Evolutionary conservation across 2,888 invertebrate genomes (phyloP).

Genomic region (Drosophila algonquin): DNA sequence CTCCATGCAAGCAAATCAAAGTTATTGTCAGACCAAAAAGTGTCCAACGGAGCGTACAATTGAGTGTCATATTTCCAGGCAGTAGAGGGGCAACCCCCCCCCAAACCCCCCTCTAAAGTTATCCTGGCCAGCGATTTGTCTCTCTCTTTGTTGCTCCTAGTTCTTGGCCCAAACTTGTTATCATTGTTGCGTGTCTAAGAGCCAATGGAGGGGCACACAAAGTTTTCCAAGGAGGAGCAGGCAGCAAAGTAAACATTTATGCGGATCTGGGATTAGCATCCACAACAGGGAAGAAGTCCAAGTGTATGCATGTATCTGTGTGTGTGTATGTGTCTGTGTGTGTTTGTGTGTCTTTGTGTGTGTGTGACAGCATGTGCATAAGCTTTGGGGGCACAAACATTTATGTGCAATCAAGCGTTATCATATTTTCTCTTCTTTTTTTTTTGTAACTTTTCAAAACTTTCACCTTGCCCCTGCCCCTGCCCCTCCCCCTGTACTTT

Average conservation of each 20-base stretch:
- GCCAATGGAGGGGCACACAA: slow-evolving; percentile 68
- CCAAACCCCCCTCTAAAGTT: slow-evolving; percentile 42
- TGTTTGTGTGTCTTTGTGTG: slow-evolving; percentile 33
- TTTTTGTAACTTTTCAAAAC: slow-evolving; percentile 46
- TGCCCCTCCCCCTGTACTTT: background rate
- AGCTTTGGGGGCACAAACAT: slow-evolving; percentile 3
- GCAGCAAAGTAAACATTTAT: slow-evolving; percentile 61
- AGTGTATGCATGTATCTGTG: background rate
- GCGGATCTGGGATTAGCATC: slow-evolving; percentile 66
- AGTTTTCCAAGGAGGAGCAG: slow-evolving; percentile 60
- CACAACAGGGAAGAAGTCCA: background rate
- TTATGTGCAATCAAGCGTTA: slow-evolving; percentile 71
- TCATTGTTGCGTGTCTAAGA: slow-evolving; percentile 79
- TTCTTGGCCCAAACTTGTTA: slow-evolving; percentile 65
- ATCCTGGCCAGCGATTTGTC: slow-evolving; percentile 48
- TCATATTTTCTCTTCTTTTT: slow-evolving; percentile 43
- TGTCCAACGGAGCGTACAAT: slow-evolving; percentile 76
- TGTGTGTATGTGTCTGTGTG: slow-evolving; percentile 5
- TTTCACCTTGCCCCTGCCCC: slow-evolving; percentile 41
- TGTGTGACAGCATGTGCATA: slow-evolving; percentile 8
- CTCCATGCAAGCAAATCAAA: slow-evolving; percentile 68
- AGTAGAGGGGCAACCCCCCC: slow-evolving; percentile 43
- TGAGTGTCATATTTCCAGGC: slow-evolving; percentile 75
- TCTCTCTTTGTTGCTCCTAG: slow-evolving; percentile 8
- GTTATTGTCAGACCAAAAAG: slow-evolving; percentile 76